Conservation (phyloP, 2,113 vertebrate species). For the Lagenorhynchus albirostris region DNA sequence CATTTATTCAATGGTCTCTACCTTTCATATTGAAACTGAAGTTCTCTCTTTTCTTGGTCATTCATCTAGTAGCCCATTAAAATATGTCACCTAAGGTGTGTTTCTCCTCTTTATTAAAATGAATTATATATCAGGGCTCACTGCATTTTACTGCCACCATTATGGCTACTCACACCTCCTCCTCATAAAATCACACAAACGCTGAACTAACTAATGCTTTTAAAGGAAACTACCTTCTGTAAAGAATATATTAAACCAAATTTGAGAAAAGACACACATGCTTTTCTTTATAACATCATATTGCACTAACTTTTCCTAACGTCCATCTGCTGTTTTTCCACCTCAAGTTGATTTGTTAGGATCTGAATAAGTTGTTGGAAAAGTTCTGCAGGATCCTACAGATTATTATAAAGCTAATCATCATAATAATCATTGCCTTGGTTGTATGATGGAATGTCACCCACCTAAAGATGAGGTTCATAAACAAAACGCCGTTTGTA, state of each 20-base stretch:
- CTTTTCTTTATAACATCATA: not conserved
- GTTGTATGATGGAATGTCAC: not conserved
- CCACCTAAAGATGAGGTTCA: conserved; percentile 20
- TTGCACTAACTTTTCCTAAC: not conserved
- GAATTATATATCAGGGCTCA: conserved; percentile 18
- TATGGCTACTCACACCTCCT: conserved; percentile 8
- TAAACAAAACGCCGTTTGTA: conserved; percentile 13
- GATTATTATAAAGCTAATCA: not conserved
- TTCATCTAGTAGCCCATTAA: conserved; percentile 28
- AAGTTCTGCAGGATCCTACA: not conserved
- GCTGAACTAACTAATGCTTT: conserved; percentile 26
- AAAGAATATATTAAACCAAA: not conserved
- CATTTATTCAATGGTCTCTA: not conserved
- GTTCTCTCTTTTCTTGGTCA: conserved; percentile 9
- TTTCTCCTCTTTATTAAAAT: not conserved
- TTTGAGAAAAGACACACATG: not conserved
- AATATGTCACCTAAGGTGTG: not conserved
- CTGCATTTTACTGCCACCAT: not conserved
- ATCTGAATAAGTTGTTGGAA: not conserved
- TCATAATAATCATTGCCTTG: not conserved
- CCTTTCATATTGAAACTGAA: conserved; percentile 29
- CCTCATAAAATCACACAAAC: not conserved
- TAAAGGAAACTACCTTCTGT: not conserved
- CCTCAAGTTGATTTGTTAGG: not conserved
- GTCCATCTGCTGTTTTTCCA: not conserved